Conservation (phyloP, 2,113 vertebrate species). For the Oplegnathus fasciatus region DNA sequence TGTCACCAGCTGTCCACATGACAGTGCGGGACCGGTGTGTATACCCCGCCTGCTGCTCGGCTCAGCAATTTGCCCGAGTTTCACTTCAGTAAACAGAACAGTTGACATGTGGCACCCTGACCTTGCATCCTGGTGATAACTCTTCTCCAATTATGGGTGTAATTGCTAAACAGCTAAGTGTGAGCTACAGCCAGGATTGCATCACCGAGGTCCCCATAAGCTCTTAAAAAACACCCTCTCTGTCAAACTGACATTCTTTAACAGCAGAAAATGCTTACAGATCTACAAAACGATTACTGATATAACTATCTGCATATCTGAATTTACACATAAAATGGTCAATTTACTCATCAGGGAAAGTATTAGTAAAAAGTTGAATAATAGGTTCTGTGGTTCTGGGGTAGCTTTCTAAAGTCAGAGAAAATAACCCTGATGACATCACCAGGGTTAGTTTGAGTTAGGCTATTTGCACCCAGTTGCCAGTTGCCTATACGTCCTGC, state of each 20-base stretch:
- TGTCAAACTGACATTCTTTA: neutral
- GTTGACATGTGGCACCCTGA: constrained; percentile 66
- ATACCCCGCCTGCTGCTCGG: constrained; percentile 35
- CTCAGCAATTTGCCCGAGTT: constrained; percentile 62
- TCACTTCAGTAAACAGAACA: constrained; percentile 72
- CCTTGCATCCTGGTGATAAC: constrained; percentile 72
- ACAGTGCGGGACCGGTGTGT: neutral
- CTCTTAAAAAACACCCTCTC: neutral
- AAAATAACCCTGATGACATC: too few species aligned
- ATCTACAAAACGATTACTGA: neutral
- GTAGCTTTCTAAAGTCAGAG: too few species aligned
- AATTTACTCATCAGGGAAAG: too few species aligned
- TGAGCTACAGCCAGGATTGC: constrained; percentile 16
- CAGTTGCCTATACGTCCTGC: too few species aligned
- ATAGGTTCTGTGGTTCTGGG: too few species aligned
- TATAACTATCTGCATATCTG: neutral
- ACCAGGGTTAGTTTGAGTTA: too few species aligned
- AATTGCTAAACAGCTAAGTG: constrained; percentile 61
- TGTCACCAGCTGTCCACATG: constrained; percentile 48
- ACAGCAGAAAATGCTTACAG: neutral
- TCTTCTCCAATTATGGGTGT: constrained; percentile 63
- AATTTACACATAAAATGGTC: neutral
- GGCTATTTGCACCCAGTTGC: too few species aligned
- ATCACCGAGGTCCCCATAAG: neutral
- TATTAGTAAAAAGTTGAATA: too few species aligned